Percentiles rank a stretch among this genome's conserved stretches.
Evolutionary conservation across 2,888 invertebrate species (phyloP).

Genomic region (Pseudococcus viburni): DNA sequence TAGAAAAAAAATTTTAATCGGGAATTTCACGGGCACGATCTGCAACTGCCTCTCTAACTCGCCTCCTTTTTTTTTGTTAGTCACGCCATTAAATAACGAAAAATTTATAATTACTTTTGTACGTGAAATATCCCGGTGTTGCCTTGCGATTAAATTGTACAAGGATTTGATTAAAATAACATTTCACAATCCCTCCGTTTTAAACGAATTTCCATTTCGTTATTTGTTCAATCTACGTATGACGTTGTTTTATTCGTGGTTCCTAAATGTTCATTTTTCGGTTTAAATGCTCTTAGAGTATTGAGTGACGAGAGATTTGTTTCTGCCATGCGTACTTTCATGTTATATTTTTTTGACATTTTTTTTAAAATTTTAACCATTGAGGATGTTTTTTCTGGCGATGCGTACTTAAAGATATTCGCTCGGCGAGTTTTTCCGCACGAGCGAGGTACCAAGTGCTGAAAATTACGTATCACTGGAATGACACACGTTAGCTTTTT

Average conservation of each 20-base stretch:
- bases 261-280: slow-evolving; percentile 25
- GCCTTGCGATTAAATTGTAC: slow-evolving; percentile 12
- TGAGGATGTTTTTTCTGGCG: neutral
- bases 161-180: slow-evolving; percentile 46
- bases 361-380: neutral
- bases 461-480: neutral
- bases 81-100: slow-evolving; percentile 33
- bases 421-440: neutral
- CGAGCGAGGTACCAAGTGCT: neutral
- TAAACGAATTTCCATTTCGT: slow-evolving; percentile 20
- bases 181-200: slow-evolving; percentile 5
- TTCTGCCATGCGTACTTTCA: neutral
- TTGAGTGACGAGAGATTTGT: neutral
- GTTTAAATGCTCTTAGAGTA: neutral
- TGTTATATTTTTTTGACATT: neutral
- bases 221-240: neutral
- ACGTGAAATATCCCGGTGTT: slow-evolving; percentile 25
- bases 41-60: neutral
- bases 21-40: slow-evolving; percentile 21
- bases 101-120: slow-evolving; percentile 35
- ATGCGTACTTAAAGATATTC: neutral
- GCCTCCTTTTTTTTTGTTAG: neutral
- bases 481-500: slow-evolving; percentile 25
- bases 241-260: slow-evolving; percentile 19
- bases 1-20: slow-evolving; percentile 27